These are phyloP conservation scores for Drosophila nasuta DNA, from an alignment of 1,140 invertebrate genomes.

Conservation along the genomic window DNA sequence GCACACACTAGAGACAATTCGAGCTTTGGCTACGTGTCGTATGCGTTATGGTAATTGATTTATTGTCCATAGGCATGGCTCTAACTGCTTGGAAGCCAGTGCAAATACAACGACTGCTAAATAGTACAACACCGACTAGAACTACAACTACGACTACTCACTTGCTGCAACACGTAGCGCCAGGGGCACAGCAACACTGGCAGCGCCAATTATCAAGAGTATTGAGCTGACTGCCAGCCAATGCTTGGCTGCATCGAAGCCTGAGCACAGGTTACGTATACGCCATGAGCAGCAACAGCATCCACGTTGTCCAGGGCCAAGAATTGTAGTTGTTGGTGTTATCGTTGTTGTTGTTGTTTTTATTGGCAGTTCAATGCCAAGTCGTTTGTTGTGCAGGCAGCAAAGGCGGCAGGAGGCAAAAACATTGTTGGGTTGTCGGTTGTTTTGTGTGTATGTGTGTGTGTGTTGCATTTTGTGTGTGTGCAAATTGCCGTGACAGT, in stretches of 20 bases:
- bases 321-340: slow-evolving; percentile 50
- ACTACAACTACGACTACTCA: slow-evolving; percentile 51
- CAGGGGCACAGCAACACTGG: slow-evolving; percentile 88
- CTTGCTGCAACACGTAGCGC: slow-evolving; percentile 88
- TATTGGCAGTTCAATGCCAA: slow-evolving; percentile 79
- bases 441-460: slow-evolving; percentile 54
- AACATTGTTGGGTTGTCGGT: slow-evolving; percentile 45
- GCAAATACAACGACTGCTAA: neutral
- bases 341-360: slow-evolving; percentile 64
- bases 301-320: slow-evolving; percentile 66
- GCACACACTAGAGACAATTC: slow-evolving; percentile 21
- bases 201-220: slow-evolving; percentile 88
- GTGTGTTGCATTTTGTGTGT: slow-evolving; percentile 80
- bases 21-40: slow-evolving; percentile 56
- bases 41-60: slow-evolving; percentile 84
- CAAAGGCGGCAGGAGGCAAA: slow-evolving; percentile 10
- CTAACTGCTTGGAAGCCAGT: slow-evolving; percentile 2
- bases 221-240: slow-evolving; percentile 89
- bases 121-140: too few relatives aligned
- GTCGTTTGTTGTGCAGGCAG: slow-evolving; percentile 55
- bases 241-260: slow-evolving; percentile 86
- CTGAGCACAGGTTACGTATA: slow-evolving; percentile 62
- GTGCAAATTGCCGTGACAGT: slow-evolving; percentile 81
- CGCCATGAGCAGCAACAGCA: slow-evolving; percentile 54
- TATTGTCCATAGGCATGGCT: slow-evolving; percentile 59